phyloP scores from a whole-genome alignment of 92 coral and sea anemone species.

The Epizoanthus ramosus region DNA sequence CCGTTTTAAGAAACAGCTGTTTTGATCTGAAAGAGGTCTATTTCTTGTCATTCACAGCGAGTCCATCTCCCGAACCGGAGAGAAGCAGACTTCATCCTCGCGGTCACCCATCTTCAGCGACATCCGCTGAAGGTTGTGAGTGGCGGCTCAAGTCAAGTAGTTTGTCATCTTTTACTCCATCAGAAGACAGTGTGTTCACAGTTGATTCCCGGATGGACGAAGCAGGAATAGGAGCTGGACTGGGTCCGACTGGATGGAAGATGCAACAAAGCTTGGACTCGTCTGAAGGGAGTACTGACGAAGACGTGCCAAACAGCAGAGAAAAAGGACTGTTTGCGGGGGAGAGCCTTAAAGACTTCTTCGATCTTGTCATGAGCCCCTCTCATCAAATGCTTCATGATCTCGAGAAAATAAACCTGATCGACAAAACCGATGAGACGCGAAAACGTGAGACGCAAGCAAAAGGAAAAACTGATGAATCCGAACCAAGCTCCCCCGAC shows the following conservation, averaged over 20 bases:
- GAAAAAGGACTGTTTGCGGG: constrained; percentile 23
- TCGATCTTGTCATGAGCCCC: constrained; percentile 49
- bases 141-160: constrained; percentile 28
- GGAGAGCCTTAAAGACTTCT: constrained; percentile 31
- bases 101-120: constrained; percentile 7
- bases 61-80: constrained; percentile 3
- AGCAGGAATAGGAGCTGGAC: constrained; percentile 27
- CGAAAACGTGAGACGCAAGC: neutral
- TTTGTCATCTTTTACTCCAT: constrained; percentile 35
- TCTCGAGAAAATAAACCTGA: constrained; percentile 2
- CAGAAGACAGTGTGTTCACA: constrained; percentile 32
- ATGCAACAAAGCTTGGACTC: constrained; percentile 24
- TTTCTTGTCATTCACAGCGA: constrained; percentile 26
- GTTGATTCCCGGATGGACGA: constrained; percentile 27
- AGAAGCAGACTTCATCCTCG: constrained; percentile 20
- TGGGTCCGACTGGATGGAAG: constrained; percentile 26
- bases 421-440: neutral
- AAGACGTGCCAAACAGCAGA: neutral
- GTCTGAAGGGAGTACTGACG: constrained; percentile 29
- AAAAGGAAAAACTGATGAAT: neutral
- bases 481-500: neutral
- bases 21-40: neutral
- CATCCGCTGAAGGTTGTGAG: neutral
- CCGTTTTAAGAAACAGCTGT: too few species aligned
- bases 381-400: constrained; percentile 25